Percentiles rank a stretch among this genome's conserved stretches.
Evolutionary conservation across 2,888 invertebrate genomes (phyloP).

Genomic region (Diarsia brunnea): DNA sequence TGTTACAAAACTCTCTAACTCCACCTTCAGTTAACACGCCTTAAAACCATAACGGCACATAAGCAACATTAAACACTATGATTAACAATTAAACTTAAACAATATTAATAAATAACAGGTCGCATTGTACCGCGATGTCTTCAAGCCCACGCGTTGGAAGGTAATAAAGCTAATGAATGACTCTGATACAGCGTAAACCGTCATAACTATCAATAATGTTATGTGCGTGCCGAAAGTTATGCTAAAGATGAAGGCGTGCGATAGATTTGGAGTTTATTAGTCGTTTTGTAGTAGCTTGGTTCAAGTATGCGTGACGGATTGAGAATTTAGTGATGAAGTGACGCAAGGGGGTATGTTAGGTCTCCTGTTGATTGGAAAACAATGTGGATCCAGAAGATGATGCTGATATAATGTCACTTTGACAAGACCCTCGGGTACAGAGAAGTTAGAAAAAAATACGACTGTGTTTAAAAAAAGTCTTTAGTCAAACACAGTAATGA

Average conservation of each 20-base stretch:
- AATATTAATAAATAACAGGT: constrained; percentile 65
- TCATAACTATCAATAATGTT: constrained; percentile 63
- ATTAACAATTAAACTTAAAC: constrained; percentile 64
- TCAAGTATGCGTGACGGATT: constrained; percentile 3
- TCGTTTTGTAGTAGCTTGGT: constrained; percentile 21
- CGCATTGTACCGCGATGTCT: constrained; percentile 59
- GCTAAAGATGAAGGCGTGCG: constrained; percentile 50
- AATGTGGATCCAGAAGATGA: background rate
- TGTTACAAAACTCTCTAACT: constrained; percentile 26
- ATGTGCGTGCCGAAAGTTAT: constrained; percentile 63
- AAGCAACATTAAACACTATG: constrained; percentile 58
- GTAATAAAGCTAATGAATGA: constrained; percentile 68
- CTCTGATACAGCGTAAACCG: constrained; percentile 58
- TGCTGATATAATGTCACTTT: background rate
- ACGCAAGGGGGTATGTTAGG: constrained; percentile 18
- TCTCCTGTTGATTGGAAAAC: background rate
- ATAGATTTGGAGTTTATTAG: constrained; percentile 49
- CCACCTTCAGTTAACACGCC: constrained; percentile 45
- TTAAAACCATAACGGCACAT: constrained; percentile 52
- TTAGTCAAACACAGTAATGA: background rate
- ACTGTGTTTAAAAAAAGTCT: accelerated
- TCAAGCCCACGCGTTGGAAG: constrained; percentile 58
- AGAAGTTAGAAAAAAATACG: background rate
- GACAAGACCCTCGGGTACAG: background rate
- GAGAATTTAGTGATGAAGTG: background rate